Evolutionary conservation across 2,888 invertebrate genomes (phyloP), one percentile per base, ranked within the genome.

Genomic region (Perizoma affinitatum): DNA sequence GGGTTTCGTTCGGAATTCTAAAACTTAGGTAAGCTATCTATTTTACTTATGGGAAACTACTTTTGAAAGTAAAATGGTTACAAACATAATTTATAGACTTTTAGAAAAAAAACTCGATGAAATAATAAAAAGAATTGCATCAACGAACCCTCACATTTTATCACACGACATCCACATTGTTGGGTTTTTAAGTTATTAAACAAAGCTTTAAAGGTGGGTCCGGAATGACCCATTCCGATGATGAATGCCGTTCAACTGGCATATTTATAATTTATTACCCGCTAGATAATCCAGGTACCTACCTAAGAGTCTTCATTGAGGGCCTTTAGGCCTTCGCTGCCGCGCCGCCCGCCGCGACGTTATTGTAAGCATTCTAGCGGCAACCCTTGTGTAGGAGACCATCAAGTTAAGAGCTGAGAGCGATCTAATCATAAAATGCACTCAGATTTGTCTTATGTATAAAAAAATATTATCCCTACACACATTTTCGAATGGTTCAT

Each of bases 251-350:
- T 78, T 76, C 74, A 79, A 82, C 84, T 83, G 89, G 81, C 90
- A 91, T 90, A 90, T 90, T 91, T 89, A 83, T 89, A 91, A 91
- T 91, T 91, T 91, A 91, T 91, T 84, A 88, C 88, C 75, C 82
- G 76, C 81, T 84, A 86, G 86, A 87, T 89, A 84, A 83, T 83
- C 84, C 90, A 89, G 90, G 90, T 90, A 61, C 48, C 41, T 54
- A 34, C 33, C 53, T 48, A 61, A 89, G 84, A 74, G 76, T 81
- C 79, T 87, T 88, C 90, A 91, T 88, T 90, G 86, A 90, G 84
- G 70, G 77, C 76, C 69, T 74, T 74, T 79, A 71, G 71, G 58
- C 64, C 67, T 66, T 47, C 77, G 68, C 73, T 77, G 82, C 86
- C 86, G 86, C 87, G 22, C 86, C 81, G 87, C 81, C 86, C 82